Evolutionary conservation across 2,797 vertebrate genomes (phyloP).

Genomic region (Malacoraja senta): DNA sequence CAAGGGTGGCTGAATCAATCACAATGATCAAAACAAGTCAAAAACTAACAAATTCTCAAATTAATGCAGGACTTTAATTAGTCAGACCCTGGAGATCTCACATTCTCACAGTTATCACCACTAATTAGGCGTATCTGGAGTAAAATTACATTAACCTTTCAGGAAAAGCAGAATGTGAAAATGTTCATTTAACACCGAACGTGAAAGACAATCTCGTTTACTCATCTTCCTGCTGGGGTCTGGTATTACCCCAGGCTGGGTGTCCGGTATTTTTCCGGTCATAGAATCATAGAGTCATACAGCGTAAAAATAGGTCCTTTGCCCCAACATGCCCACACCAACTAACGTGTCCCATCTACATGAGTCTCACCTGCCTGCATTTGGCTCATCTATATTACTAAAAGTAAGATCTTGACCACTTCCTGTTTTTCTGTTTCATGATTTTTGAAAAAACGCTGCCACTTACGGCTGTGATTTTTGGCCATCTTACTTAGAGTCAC

Average conservation of each 20-base stretch:
- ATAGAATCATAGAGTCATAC: too few species aligned
- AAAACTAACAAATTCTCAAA: background rate
- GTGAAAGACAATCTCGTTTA: background rate
- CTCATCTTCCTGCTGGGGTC: background rate
- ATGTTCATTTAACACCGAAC: background rate
- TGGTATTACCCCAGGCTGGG: background rate
- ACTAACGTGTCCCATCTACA: too few species aligned
- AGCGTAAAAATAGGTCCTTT: too few species aligned
- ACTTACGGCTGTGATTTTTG: too few species aligned
- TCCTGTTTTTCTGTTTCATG: too few species aligned
- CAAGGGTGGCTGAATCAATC: background rate
- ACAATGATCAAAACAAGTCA: background rate
- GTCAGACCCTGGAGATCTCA: background rate
- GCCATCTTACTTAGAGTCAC: too few species aligned
- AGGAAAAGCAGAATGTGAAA: background rate
- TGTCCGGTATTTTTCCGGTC: too few species aligned
- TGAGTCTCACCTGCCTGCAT: too few species aligned
- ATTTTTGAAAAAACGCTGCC: too few species aligned
- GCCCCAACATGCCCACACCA: too few species aligned
- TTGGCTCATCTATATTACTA: too few species aligned
- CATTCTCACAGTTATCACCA: background rate
- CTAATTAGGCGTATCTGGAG: background rate
- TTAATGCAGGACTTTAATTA: constrained; percentile 16
- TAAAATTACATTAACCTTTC: constrained; percentile 15
- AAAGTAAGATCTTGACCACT: too few species aligned